Base-by-base conservation (phyloP, 2,888 invertebrate genomes). In the Hypena proboscidalis region DNA sequence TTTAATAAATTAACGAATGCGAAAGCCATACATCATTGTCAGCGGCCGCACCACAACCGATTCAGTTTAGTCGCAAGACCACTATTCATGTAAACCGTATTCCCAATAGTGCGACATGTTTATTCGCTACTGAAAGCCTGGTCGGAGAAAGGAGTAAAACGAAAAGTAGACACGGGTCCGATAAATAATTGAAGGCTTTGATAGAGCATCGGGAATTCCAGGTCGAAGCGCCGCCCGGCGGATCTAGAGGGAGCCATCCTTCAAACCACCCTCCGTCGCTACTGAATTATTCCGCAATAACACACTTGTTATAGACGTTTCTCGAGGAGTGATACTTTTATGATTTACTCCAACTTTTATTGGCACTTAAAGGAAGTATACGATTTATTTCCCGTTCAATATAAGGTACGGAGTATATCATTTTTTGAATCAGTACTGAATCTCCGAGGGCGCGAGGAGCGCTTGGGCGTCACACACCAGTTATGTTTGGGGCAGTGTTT, bases 281-380 rank as follows among this genome's bases (percentile, higher is more conserved):
- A 82, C 86, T 90, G 90, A 90, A 90, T 90, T 90, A 90, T 90
- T 90, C 86, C 69, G 85, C 87, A 88, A 90, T 90, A 90, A 90
- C 89, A 89, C 86, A 89, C 89, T 88, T 88, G 90, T 90, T 90
- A 89, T 87, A 88, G 89, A 90, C 90, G 77, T 87, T 89, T 88
- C 84, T 82, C 78, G 79, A 74, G 77, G 85, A 88, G 85, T 90
- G 89, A 90, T 90, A 90, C 90, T 89, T 90, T 88, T 90, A 90
- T 90, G 90, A 90, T 90, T 90, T 90, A 90, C 89, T 89, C 75
- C 87, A 85, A 90, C 85, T 90, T 90, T 90, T 90, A 90, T 90
- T 90, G 90, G 90, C 88, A 89, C 90, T 90, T 90, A 90, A 85
- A 87, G 87, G 85, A 85, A 88, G 87, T 89, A 89, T 85, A 86